Evolutionary conservation across 2,113 vertebrate genomes (phyloP), one percentile per base, ranked within the genome.

Genomic region (Rhinolophus sinicus): DNA sequence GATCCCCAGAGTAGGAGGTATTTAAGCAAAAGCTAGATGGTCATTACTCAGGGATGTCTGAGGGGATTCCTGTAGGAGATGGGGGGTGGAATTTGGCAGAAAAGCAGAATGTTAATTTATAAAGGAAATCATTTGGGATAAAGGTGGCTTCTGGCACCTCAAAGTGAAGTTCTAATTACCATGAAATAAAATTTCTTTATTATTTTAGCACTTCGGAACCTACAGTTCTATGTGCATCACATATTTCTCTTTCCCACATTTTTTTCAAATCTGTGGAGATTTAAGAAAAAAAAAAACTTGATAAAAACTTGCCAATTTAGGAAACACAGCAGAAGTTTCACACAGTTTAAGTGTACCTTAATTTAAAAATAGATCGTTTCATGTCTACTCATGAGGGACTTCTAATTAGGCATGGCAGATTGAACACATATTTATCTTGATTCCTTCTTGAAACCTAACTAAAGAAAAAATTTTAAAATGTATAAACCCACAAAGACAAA

Each of bases 111-210:
- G 44, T 38, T 86, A 30, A 78, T 47, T 87, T 87, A 76, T 60
- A 72, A 86, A 67, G 85, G 89, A 83, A 80, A 72, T n/a, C 8
- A 64, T 84, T 92, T 93, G 18, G 85, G 58, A 65, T 88, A 72
- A 90, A 96, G 24, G 6, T 40, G 50, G 15, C 30, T 84, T 90
- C 65, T 60, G 50, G 38, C n/a, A 84, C 16, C 65, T 81, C 54
- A 88, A 69, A 75, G 38, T 70, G 38, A 50, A 58, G 85, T 75
- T 96, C 78, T n/a, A 82, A 28, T 90, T 83, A 26, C 13, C 18
- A 3, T 77, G 75, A 44, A 83, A 73, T 54, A 82, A 92, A 70
- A 52, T 89, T 56, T 88, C 33, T 50, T 70, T 93, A 50, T 90
- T 50, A 88, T 80, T 82, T 77, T 81, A 92, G 47, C 24, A 77